phyloP scores from a whole-genome alignment of 2,797 vertebrate species.

The Peromyscus attwateri region DNA sequence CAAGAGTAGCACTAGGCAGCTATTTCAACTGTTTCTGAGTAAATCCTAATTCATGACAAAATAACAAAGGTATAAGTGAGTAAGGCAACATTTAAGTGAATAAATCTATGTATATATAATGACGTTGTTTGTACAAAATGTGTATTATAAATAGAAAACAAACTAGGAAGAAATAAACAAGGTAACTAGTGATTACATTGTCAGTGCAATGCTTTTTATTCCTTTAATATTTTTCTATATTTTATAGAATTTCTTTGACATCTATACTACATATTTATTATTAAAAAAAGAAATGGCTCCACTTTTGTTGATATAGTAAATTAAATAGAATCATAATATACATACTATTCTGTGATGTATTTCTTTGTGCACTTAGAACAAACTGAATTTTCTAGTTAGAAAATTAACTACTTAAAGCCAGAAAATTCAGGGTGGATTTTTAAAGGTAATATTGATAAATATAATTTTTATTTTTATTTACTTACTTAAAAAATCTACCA shows the following conservation, averaged over 20 bases:
- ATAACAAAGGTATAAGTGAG: neutral
- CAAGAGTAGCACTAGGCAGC: neutral
- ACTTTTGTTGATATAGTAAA: slow-evolving; percentile 29
- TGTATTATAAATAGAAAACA: slow-evolving; percentile 45
- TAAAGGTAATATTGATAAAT: slow-evolving; percentile 66
- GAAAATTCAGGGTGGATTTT: neutral
- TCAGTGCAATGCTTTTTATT: slow-evolving; percentile 44
- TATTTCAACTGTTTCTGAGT: slow-evolving; percentile 48
- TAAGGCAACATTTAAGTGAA: slow-evolving; percentile 3
- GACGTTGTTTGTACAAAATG: slow-evolving; percentile 46
- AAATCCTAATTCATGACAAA: slow-evolving; percentile 51
- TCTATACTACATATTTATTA: slow-evolving; percentile 41
- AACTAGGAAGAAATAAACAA: neutral
- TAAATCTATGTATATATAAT: slow-evolving; percentile 6
- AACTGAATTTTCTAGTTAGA: slow-evolving; percentile 65
- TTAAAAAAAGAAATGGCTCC: slow-evolving; percentile 14
- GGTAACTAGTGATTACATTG: slow-evolving; percentile 7
- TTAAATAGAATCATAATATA: slow-evolving; percentile 48
- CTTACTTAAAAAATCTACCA: slow-evolving; percentile 66
- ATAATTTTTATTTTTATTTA: slow-evolving; percentile 46
- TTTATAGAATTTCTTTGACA: slow-evolving; percentile 58
- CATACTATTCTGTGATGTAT: slow-evolving; percentile 14
- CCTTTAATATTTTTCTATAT: slow-evolving; percentile 40
- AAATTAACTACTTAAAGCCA: slow-evolving; percentile 59
- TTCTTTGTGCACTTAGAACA: slow-evolving; percentile 6